A percentile compares a stretch with the other conserved stretches of the same genome.
Conservation (phyloP, 2,888 invertebrate genomes). For the Dyspetes luteomarginatus region DNA sequence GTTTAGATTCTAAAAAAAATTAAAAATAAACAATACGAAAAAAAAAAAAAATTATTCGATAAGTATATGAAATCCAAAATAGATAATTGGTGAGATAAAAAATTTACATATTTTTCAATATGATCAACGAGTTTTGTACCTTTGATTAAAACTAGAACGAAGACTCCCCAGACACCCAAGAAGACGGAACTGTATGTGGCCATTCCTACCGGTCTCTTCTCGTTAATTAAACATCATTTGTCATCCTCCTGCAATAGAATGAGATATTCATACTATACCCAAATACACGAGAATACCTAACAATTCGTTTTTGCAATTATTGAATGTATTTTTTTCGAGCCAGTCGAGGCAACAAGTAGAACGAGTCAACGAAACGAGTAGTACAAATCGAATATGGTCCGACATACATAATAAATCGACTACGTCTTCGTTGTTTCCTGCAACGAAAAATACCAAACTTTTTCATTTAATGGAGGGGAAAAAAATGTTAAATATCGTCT, state of each 20-base stretch:
- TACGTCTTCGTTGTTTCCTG: too few species aligned
- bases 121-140: constrained; percentile 71
- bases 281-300: background rate
- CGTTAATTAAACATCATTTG: constrained; percentile 81
- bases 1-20: constrained; percentile 87
- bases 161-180: constrained; percentile 82
- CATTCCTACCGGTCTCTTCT: constrained; percentile 77
- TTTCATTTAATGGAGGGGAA: too few species aligned
- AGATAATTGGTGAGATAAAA: background rate
- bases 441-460: too few species aligned
- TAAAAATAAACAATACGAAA: background rate
- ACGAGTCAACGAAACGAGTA: constrained; percentile 34
- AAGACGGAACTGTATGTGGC: constrained; percentile 81
- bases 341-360: constrained; percentile 49
- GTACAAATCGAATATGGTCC: constrained; percentile 37
- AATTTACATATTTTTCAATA: background rate
- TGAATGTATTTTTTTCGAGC: background rate
- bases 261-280: constrained; percentile 39
- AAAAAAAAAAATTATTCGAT: background rate
- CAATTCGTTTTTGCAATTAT: constrained; percentile 14
- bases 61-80: background rate
- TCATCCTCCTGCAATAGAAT: constrained; percentile 71
- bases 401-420: constrained; percentile 21
- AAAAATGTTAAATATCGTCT: too few species aligned
- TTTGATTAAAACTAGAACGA: constrained; percentile 81